phyloP scores from a whole-genome alignment of 1,140 invertebrate genomes.

The Mamestra configurata region DNA sequence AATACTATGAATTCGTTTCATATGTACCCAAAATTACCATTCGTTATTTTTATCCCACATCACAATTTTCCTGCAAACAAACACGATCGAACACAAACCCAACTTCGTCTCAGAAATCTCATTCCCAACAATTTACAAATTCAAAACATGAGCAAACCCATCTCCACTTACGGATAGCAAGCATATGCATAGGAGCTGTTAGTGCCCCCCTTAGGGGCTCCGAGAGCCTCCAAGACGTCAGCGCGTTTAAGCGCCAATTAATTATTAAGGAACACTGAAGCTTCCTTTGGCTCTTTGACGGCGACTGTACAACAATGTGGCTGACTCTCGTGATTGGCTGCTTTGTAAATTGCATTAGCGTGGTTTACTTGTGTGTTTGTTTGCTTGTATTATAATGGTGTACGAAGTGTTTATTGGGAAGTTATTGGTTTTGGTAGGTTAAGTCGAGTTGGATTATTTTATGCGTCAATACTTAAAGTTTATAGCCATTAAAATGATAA shows the following conservation, averaged over 20 bases:
- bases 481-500: too few species aligned
- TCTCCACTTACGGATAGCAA: conserved; percentile 51
- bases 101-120: conserved; percentile 34
- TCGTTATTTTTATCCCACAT: background rate
- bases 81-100: conserved; percentile 2
- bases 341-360: conserved; percentile 83
- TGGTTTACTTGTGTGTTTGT: conserved; percentile 69
- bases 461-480: background rate
- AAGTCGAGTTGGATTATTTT: background rate
- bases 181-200: conserved; percentile 74
- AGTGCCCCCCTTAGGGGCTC: conserved; percentile 66
- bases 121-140: conserved; percentile 52
- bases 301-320: conserved; percentile 82
- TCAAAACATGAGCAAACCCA: conserved; percentile 57
- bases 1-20: too few species aligned
- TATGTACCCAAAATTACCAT: too few species aligned
- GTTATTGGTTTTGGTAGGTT: background rate
- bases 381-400: conserved; percentile 56
- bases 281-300: conserved; percentile 84
- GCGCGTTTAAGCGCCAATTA: conserved; percentile 85
- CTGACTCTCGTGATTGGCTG: conserved; percentile 79
- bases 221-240: conserved; percentile 80
- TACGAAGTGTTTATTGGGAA: conserved; percentile 48
- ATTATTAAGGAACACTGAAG: conserved; percentile 82
- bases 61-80: background rate